These are phyloP conservation scores for Parnassius glacialis DNA, from an alignment of 2,888 invertebrate genomes.

Conservation along the genomic window DNA sequence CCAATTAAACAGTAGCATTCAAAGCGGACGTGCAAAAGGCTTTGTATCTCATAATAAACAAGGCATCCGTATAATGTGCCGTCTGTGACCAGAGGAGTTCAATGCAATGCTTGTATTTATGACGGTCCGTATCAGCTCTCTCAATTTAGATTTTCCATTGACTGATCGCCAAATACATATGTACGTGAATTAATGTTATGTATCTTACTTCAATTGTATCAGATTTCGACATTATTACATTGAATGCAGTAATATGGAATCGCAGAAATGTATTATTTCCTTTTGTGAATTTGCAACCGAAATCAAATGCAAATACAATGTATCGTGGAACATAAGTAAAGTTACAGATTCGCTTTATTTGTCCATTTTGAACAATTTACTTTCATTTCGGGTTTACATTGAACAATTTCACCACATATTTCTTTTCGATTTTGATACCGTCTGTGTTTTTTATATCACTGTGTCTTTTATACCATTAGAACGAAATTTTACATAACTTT, in stretches of 20 bases:
- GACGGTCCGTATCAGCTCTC: slow-evolving; percentile 33
- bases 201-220: slow-evolving; percentile 24
- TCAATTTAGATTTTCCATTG: slow-evolving; percentile 31
- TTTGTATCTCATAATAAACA: slow-evolving; percentile 63
- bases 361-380: too few species aligned
- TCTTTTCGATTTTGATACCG: too few species aligned
- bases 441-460: too few species aligned
- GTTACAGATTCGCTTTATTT: not conserved
- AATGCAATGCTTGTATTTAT: slow-evolving; percentile 39
- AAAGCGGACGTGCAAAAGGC: slow-evolving; percentile 49
- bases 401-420: too few species aligned
- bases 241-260: slow-evolving; percentile 30
- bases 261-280: slow-evolving; percentile 20
- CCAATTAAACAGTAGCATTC: slow-evolving; percentile 58
- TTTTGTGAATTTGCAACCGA: slow-evolving; percentile 27
- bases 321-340: not conserved
- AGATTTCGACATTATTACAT: slow-evolving; percentile 27
- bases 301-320: slow-evolving; percentile 24
- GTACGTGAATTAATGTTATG: slow-evolving; percentile 31
- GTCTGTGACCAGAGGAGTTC: slow-evolving; percentile 41
- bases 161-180: slow-evolving; percentile 25
- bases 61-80: slow-evolving; percentile 40
- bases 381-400: too few species aligned
- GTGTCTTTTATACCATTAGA: too few species aligned
- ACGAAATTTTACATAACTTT: too few species aligned